Evolutionary conservation across 2,888 invertebrate genomes (phyloP).

Genomic region (Andrena bicolor): DNA sequence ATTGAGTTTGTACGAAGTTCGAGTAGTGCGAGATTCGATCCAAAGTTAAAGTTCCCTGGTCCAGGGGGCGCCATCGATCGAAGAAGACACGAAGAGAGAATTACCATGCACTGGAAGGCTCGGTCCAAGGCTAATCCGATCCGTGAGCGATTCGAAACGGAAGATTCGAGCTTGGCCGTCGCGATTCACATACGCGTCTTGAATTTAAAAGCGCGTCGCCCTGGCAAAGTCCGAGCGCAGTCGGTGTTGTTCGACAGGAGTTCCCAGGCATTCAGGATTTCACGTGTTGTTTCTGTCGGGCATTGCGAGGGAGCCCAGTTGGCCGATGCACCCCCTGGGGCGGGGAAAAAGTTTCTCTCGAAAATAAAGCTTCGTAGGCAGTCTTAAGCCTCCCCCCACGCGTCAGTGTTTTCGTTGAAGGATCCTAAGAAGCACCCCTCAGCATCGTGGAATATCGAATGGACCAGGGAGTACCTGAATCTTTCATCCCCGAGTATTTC

Average conservation of each 20-base stretch:
- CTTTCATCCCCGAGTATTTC: conserved; percentile 56
- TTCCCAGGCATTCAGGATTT: conserved; percentile 18
- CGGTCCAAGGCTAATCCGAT: conserved; percentile 28
- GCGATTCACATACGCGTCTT: conserved; percentile 41
- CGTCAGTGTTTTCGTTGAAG: conserved; percentile 60
- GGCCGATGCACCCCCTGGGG: conserved; percentile 7
- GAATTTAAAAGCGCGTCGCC: conserved; percentile 42
- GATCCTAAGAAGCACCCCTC: conserved; percentile 45
- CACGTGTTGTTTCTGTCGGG: conserved; percentile 49
- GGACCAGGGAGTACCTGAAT: conserved; percentile 59
- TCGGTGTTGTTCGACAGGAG: conserved; percentile 6
- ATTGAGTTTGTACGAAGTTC: not conserved
- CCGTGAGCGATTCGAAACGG: conserved; percentile 39
- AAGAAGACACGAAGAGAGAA: conserved; percentile 22
- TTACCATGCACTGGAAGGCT: not conserved
- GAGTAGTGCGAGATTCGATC: not conserved
- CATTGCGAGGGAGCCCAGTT: conserved; percentile 42
- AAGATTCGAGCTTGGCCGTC: conserved; percentile 10
- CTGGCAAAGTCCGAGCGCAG: not conserved
- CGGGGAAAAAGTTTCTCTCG: conserved; percentile 43
- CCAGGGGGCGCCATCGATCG: not conserved
- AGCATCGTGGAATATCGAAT: conserved; percentile 74
- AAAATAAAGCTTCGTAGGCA: conserved; percentile 53
- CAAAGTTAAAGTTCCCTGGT: not conserved
- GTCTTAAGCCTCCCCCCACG: conserved; percentile 24